These are phyloP conservation scores for Papilio elwesi DNA, from an alignment of 2,888 invertebrate species.

Conservation along the genomic window DNA sequence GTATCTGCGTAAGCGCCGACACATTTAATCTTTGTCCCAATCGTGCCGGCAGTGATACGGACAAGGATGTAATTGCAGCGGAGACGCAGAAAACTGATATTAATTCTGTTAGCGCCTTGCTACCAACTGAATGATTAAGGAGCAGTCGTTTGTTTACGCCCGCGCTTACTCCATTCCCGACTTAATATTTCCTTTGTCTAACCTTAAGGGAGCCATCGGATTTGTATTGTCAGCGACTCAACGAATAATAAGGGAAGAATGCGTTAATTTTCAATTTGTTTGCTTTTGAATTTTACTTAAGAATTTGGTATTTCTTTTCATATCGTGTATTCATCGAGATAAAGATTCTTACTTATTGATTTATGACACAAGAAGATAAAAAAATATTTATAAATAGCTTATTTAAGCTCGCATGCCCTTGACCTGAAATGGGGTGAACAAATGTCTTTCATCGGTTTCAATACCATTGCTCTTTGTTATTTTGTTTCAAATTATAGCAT, in stretches of 20 bases:
- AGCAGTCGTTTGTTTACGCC: conserved; percentile 49
- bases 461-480: too few relatives aligned
- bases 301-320: not conserved
- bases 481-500: too few relatives aligned
- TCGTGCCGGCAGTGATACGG: conserved; percentile 69
- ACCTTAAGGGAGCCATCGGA: conserved; percentile 57
- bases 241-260: conserved; percentile 4
- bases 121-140: conserved; percentile 51
- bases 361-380: too few relatives aligned
- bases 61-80: conserved; percentile 73
- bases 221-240: conserved; percentile 43
- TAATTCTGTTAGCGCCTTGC: conserved; percentile 51
- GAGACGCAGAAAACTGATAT: conserved; percentile 79
- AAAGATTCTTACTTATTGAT: not conserved
- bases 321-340: not conserved
- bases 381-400: too few relatives aligned
- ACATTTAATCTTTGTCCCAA: conserved; percentile 39
- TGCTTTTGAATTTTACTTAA: conserved; percentile 10
- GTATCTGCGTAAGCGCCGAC: conserved; percentile 8
- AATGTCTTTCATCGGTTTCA: too few relatives aligned
- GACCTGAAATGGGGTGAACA: too few relatives aligned
- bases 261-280: conserved; percentile 25
- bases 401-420: too few relatives aligned
- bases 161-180: conserved; percentile 46
- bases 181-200: conserved; percentile 62